Conservation (phyloP, 35 echinoderm and acorn worm genomes). For the Diadema setosum region DNA sequence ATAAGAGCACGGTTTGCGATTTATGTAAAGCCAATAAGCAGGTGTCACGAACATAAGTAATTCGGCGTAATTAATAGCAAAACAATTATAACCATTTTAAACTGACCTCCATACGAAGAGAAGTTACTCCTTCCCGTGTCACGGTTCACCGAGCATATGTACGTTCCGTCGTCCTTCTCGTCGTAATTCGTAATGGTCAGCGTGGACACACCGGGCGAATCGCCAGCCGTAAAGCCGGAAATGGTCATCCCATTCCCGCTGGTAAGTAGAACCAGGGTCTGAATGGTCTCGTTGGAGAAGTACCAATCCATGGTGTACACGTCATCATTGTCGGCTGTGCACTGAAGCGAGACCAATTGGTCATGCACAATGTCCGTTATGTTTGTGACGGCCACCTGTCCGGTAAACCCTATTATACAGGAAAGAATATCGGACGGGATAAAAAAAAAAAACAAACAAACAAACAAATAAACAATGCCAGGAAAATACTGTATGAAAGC, state of each 20-base stretch:
- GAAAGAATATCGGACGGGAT: too few relatives aligned
- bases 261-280: neutral
- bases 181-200: neutral
- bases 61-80: too few relatives aligned
- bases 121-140: neutral
- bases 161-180: neutral
- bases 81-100: too few relatives aligned
- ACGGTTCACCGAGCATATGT: neutral
- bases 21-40: too few relatives aligned
- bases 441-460: too few relatives aligned
- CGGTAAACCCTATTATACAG: neutral
- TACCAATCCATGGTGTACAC: constrained; percentile 4
- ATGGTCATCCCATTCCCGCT: neutral
- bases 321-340: neutral
- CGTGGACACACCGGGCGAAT: neutral
- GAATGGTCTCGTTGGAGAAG: neutral
- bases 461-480: too few relatives aligned
- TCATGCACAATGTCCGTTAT: neutral
- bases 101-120: too few relatives aligned
- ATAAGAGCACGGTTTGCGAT: too few relatives aligned
- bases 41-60: too few relatives aligned
- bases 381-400: neutral
- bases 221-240: neutral
- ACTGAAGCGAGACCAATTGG: neutral
- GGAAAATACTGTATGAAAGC: too few relatives aligned